Base-by-base conservation (phyloP, 2,888 invertebrate genomes). In the Pterobdella sp. region DNA sequence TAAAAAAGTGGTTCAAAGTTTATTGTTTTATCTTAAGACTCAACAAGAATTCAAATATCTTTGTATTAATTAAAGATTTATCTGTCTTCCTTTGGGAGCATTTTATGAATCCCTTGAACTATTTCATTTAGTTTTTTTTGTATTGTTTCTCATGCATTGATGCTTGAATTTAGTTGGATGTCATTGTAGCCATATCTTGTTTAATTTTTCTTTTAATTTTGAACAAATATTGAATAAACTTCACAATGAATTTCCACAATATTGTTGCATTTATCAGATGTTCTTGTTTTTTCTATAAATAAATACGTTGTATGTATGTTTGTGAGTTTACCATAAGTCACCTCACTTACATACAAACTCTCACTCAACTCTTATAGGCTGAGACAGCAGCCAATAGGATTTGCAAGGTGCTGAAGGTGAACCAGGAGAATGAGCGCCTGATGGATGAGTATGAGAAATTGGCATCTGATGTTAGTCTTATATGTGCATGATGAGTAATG, bases 361-460 rank as follows among this genome's bases (percentile, higher is more conserved):
- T 26, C 3, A 22, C 18, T 22, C 60, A 14, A 26, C n/a, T 26
- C 60, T 7, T 60, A 18, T n/a, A 97, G 97, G 97, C 97, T 86
- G 98, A 98, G 87, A 98, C 97, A 79, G 98, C 98, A 84, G 97
- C 98, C 81, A 98, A 98, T 87, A 90, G 98, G 86, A 98, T 98
- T 86, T 97, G 97, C 88, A 96, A 98, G 87, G 98, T 98, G 81
- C 89, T 98, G 85, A 95, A 96, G 87, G 96, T 97, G 81, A 98
- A 98, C 87, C 97, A 97, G 86, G 98, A 98, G 87, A 98, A 99
- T 87, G 98, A 99, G 87, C 90, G 95, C 84, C 90, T 98, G 80
- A 98, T 98, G 97, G 96, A 98, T 87, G 98, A 99, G 87, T 98
- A 98, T 86, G 98, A 99, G 86, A 91, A 95, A 84, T 89, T 98